Conservation (phyloP, 2,888 invertebrate species). For the Meganola albula region DNA sequence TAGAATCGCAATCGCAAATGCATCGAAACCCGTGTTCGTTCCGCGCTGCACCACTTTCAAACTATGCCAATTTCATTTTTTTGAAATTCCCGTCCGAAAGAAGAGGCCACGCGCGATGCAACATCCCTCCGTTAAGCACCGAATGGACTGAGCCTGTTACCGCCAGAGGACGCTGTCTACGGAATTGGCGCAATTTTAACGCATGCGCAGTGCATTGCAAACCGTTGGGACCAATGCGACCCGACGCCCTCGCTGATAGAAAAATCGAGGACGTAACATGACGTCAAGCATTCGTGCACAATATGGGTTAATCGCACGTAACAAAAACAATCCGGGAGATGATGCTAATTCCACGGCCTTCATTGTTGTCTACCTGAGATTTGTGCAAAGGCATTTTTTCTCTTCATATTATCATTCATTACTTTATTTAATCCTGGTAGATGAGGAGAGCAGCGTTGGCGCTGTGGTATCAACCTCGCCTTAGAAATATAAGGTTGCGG, state of each 20-base stretch:
- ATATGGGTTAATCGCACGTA: conserved; percentile 68
- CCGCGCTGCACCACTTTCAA: conserved; percentile 49
- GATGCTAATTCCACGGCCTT: conserved; percentile 22
- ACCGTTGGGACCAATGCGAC: conserved; percentile 64
- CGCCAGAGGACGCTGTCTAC: conserved; percentile 69
- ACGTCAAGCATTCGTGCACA: conserved; percentile 67
- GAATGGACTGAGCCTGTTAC: conserved; percentile 53
- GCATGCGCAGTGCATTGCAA: conserved; percentile 65
- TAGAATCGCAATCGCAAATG: conserved; percentile 25
- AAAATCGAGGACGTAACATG: conserved; percentile 75
- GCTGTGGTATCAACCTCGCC: no score
- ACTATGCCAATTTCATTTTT: conserved; percentile 64
- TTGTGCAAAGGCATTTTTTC: background rate
- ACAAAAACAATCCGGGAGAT: conserved; percentile 54
- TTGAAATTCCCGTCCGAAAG: conserved; percentile 54
- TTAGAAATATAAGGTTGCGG: no score
- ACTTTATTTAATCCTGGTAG: conserved; percentile 43
- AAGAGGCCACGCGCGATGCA: conserved; percentile 53
- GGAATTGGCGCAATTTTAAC: conserved; percentile 74
- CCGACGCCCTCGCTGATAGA: conserved; percentile 67
- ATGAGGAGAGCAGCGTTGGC: no score
- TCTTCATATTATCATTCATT: conserved; percentile 15
- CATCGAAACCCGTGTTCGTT: conserved; percentile 31
- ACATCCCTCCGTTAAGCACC: conserved; percentile 56
- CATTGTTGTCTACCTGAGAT: conserved; percentile 13